These are phyloP conservation scores for Listrodromus nycthemerus DNA, from an alignment of 2,888 invertebrate genomes.

Conservation along the genomic window DNA sequence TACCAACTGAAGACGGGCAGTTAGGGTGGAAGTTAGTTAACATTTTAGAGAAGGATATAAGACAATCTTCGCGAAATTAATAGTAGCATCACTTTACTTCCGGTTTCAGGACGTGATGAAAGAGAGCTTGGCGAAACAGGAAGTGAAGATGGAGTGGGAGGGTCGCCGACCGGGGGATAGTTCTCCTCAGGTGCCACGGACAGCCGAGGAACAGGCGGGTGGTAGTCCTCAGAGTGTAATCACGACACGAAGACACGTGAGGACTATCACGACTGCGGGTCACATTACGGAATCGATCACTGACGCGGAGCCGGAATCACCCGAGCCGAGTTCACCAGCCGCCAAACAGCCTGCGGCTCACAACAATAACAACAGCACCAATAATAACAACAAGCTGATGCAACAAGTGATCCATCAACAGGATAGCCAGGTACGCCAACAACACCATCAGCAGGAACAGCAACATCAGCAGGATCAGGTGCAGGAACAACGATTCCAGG, in stretches of 20 bases:
- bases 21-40: too few species aligned
- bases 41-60: too few species aligned
- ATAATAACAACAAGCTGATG: conserved; percentile 64
- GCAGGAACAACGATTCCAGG: conserved; percentile 66
- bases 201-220: conserved; percentile 74
- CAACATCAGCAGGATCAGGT: conserved; percentile 79
- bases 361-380: conserved; percentile 65
- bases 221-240: conserved; percentile 85
- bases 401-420: conserved; percentile 76
- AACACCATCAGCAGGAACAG: conserved; percentile 77
- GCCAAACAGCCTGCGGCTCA: conserved; percentile 49
- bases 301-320: conserved; percentile 78
- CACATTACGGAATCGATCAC: conserved; percentile 85
- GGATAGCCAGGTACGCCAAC: conserved; percentile 81
- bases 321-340: conserved; percentile 72
- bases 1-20: too few species aligned
- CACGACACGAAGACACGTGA: conserved; percentile 86
- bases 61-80: background rate
- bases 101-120: conserved; percentile 81
- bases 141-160: conserved; percentile 82
- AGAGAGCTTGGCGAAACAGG: conserved; percentile 80
- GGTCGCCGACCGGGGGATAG: conserved; percentile 74
- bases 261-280: conserved; percentile 88
- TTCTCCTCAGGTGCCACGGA: conserved; percentile 72
- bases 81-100: conserved; percentile 37